Base-by-base conservation (phyloP, 2,888 invertebrate genomes). In the Ectropis crepuscularia region DNA sequence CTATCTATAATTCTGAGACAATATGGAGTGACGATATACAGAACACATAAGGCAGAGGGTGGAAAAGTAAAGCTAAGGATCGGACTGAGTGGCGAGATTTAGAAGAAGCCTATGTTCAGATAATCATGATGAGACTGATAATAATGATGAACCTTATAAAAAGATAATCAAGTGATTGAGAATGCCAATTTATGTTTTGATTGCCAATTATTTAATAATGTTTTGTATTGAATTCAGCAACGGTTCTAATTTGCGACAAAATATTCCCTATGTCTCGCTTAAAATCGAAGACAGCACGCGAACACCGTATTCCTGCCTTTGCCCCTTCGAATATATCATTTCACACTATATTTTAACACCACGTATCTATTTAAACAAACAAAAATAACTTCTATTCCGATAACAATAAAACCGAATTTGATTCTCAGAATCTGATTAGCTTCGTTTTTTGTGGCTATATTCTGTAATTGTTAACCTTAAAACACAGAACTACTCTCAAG, bases 271-370 rank as follows among this genome's bases (percentile, higher is more conserved):
- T 79, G 82, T 80, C 81, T 83, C 77, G 72, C 65, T 68, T 68
- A 81, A 76, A 88, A 88, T 88, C 81, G 86, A 80, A 78, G 61
- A 71, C 74, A 75, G 74, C 90, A 90, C 90, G 91, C 91, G 77
- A 90, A 53, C 78, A 48, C 64, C 72, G 74, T 82, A 72, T 75
- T 74, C 75, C 75, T 76, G 76, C 72, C 70, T 70, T 74, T 74
- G 65, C 73, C 77, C 86, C 83, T 78, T 72, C 69, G 80, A 80
- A 85, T 89, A 88, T 87, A 88, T 88, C 89, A 88, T 89, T 88
- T 89, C 85, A 90, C 90, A 90, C 90, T 86, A 85, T 81, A 73
- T 83, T 85, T 83, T 81, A 83, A 89, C 88, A 86, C 90, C 82
- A 81, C 76, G 81, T 81, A 82, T 76, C 75, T 72, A 80, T 65